Evolutionary conservation across 2,113 vertebrate genomes (phyloP), one percentile per base, ranked within the genome.

Genomic region (Axis porcinus): DNA sequence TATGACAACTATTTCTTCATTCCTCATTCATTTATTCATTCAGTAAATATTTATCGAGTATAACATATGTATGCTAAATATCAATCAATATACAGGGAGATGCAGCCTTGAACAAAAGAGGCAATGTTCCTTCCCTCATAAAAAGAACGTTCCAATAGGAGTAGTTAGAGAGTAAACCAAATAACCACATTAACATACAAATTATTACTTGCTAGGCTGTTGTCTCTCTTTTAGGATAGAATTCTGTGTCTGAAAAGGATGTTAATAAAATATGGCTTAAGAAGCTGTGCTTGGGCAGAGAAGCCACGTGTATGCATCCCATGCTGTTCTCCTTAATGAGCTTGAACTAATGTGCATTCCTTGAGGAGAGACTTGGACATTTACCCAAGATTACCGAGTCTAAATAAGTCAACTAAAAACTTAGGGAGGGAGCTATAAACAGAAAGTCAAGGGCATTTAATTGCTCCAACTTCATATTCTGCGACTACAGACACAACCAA

Each of bases 331-430:
- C 23, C 82, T 88, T 74, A 84, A 76, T 85, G 30, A 30, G 55
- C 28, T 84, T 90, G 90, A 54, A 86, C 43, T 27, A 91, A 95
- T 27, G 17, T 50, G 79, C 16, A 54, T 96, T 84, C 27, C 43
- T 79, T 79, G 33, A 97, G 85, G 52, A 94, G 25, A 89, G 36
- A 82, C 36, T 81, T 85, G 58, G 33, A 82, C 12, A 64, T 54
- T 83, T 88, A 21, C 43, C 40, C 47, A 93, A 89, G 43, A 70
- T 25, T 67, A 74, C n/a, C 28, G 55, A 90, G 67, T 89, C 21
- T 91, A 97, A 93, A 40, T 58, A 89, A 85, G 54, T 90, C 70
- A 94, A 67, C 79, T 94, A 62, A 91, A 86, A 96, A 86, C 86
- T 14, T 7, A 93, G 43, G 14, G 28, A 94, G 67, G n/a, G 54